A percentile compares a stretch with the other conserved stretches of the same genome.
These are phyloP conservation scores for Sarcophaga bullata DNA, from an alignment of 1,140 invertebrate species.

Conservation along the genomic window DNA sequence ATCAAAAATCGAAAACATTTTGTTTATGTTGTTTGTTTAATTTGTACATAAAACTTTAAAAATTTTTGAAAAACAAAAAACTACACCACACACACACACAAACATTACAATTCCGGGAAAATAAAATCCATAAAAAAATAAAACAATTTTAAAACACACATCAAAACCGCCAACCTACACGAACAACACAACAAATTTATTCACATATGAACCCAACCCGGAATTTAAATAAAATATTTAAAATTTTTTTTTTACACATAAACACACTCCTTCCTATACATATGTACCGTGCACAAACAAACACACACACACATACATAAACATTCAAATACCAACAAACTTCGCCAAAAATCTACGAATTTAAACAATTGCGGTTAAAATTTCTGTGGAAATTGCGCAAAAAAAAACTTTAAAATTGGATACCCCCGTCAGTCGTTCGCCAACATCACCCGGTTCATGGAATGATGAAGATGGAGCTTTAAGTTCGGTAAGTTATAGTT, in stretches of 20 bases:
- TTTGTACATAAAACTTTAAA: slow-evolving; percentile 62
- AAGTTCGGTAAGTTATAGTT: slow-evolving; percentile 56
- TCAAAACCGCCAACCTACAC: background rate
- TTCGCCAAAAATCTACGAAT: slow-evolving; percentile 43
- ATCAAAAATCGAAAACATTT: background rate
- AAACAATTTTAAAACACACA: too few species aligned
- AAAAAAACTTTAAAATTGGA: slow-evolving; percentile 40
- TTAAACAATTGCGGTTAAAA: slow-evolving; percentile 42
- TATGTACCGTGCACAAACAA: background rate
- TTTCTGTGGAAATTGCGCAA: background rate
- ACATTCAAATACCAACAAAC: slow-evolving; percentile 28
- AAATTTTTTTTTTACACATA: slow-evolving; percentile 31
- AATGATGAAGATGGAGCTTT: slow-evolving; percentile 64
- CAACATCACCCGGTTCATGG: slow-evolving; percentile 65
- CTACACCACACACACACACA: slow-evolving; percentile 48
- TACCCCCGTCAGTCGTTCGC: slow-evolving; percentile 56
- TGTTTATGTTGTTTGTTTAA: slow-evolving; percentile 54
- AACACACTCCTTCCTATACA: slow-evolving; percentile 47
- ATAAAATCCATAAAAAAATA: background rate
- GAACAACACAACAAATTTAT: slow-evolving; percentile 44
- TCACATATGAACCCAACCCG: slow-evolving; percentile 6
- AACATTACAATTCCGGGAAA: background rate
- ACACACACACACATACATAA: slow-evolving; percentile 17
- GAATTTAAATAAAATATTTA: slow-evolving; percentile 28
- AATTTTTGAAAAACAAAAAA: slow-evolving; percentile 35